Base-by-base conservation (phyloP, 2,888 invertebrate species). In the Gibbula magus region DNA sequence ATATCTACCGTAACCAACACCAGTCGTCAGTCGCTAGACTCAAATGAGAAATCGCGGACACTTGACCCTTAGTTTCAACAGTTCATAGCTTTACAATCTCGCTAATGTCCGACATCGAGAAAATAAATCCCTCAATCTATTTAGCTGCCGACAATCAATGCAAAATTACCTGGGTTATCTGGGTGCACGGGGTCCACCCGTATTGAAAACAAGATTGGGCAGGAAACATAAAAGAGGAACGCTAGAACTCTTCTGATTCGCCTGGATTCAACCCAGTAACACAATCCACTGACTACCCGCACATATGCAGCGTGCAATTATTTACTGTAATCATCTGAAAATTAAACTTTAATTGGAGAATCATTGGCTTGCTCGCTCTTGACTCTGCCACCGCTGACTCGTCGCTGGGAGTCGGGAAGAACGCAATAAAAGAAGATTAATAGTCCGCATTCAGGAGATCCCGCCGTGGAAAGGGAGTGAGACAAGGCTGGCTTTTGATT, bases 291-390 rank as follows among this genome's bases (percentile, higher is more conserved):
- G 20, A 70, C 20, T 70, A 70, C 70, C 70, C 70, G 70, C 70
- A 70, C 32, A 39, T 70, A 70, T 70, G 32, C 70, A 35, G 29
- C 70, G 18, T 70, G 32, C 70, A 70, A 70, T 70, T 70, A 70
- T 70, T 70, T 70, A 70, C 70, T 70, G 70, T 70, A 70, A 70
- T 70, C 70, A 70, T 70, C 70, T 70, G 70, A 70, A 70, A 70
- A 70, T 70, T 70, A 70, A 70, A 70, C 70, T 70, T 70, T 70
- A 70, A 70, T 70, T 70, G 70, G 32, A 35, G 70, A 70, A 70
- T 70, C 70, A 70, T 70, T 39, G 70, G 70, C 2, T 39, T 18
- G 39, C 39, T 35, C 35, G 70, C 70, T 70, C 70, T 35, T 35
- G 35, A 70, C 25, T 35, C 29, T 20, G 35, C 39, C 45, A 45